phyloP scores from a whole-genome alignment of 2,113 vertebrate species.

The Scytalopus superciliaris region DNA sequence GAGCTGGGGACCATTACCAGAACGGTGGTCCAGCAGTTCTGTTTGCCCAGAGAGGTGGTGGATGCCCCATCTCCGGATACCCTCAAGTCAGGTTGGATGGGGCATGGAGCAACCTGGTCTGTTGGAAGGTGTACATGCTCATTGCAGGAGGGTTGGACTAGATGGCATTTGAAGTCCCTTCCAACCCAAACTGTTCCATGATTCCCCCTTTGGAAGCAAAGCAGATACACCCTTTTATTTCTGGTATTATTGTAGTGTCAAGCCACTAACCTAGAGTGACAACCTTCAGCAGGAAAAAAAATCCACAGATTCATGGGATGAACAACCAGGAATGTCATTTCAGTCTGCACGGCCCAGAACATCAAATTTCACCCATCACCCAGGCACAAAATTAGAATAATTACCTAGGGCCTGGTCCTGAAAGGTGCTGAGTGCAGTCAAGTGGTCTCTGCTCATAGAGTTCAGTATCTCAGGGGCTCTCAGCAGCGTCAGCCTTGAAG shows the following conservation, averaged over 20 bases:
- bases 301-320: rapidly evolving
- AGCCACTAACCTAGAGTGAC: neutral
- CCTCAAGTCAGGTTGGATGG: neutral
- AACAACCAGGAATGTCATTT: neutral
- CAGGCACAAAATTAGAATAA: neutral
- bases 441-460: neutral
- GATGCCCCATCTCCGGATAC: neutral
- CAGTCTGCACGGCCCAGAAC: neutral
- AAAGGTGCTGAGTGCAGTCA: slow-evolving; percentile 29
- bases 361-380: neutral
- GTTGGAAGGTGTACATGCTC: neutral
- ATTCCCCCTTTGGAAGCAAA: neutral
- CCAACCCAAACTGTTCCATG: neutral
- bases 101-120: neutral
- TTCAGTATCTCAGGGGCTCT: neutral
- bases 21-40: neutral
- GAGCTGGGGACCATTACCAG: neutral
- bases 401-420: slow-evolving; percentile 41
- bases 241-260: neutral
- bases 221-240: neutral
- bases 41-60: neutral
- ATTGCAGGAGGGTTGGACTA: rapidly evolving
- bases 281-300: neutral
- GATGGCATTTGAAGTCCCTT: neutral
- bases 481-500: slow-evolving; percentile 26